Evolutionary conservation across 2,888 invertebrate genomes (phyloP).

Genomic region (Ectemnius lituratus): DNA sequence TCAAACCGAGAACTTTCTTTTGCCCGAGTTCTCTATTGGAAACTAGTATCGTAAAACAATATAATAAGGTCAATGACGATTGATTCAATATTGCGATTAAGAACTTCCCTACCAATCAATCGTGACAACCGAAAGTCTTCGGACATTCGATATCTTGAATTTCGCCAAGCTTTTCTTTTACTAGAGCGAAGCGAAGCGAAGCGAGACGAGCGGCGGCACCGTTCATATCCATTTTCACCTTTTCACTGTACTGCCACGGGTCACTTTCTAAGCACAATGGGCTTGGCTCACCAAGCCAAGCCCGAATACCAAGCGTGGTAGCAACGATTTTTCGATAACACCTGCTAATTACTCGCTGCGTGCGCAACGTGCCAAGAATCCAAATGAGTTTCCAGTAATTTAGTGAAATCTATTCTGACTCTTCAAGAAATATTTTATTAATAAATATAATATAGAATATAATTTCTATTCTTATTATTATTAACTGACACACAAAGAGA

Average conservation of each 20-base stretch:
- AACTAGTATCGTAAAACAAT: too few relatives aligned
- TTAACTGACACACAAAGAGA: too few relatives aligned
- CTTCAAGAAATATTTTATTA: too few relatives aligned
- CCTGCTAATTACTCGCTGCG: neutral
- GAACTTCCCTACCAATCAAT: constrained; percentile 31
- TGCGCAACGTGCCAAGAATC: neutral
- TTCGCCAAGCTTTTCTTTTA: constrained; percentile 39
- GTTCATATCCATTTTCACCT: constrained; percentile 54
- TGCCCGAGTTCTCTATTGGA: too few relatives aligned
- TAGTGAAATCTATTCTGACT: too few relatives aligned
- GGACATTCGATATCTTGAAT: constrained; percentile 32
- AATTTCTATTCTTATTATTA: too few relatives aligned
- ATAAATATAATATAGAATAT: too few relatives aligned
- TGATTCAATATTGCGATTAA: constrained; percentile 16
- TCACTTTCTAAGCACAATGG: constrained; percentile 57
- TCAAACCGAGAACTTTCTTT: too few relatives aligned
- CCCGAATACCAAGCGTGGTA: neutral
- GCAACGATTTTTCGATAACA: constrained; percentile 6
- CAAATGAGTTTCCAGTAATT: too few relatives aligned
- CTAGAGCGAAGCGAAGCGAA: constrained; percentile 37
- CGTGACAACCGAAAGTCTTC: constrained; percentile 44
- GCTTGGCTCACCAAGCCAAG: constrained; percentile 1
- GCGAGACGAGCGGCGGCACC: constrained; percentile 20
- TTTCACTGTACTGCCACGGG: constrained; percentile 47
- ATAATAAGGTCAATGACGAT: neutral